A percentile compares a stretch with the other conserved stretches of the same genome.
phyloP scores from a whole-genome alignment of 2,113 vertebrate genomes.

The Sceloporus tristichus region DNA sequence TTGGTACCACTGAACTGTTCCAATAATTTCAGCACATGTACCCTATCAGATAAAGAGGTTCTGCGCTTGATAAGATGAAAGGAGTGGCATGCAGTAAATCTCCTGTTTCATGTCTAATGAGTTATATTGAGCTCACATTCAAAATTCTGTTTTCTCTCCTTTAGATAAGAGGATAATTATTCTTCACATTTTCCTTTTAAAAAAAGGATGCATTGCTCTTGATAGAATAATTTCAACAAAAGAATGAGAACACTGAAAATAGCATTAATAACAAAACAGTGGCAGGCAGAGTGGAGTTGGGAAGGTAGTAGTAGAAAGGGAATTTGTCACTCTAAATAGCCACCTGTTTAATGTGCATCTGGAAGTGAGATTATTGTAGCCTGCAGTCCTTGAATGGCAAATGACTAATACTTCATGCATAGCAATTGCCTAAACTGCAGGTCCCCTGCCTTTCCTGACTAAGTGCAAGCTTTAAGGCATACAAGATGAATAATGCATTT shows the following conservation, averaged over 20 bases:
- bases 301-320: background rate
- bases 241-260: accelerated
- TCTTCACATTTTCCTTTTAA: background rate
- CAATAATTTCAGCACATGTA: background rate
- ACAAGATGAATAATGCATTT: slow-evolving; percentile 2
- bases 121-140: background rate
- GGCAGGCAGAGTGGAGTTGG: background rate
- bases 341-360: background rate
- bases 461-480: slow-evolving; percentile 26
- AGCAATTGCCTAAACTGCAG: slow-evolving; percentile 7
- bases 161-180: background rate
- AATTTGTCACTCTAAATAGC: background rate
- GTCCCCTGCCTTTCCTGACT: background rate
- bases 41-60: background rate
- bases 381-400: background rate
- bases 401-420: background rate
- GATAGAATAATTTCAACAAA: background rate
- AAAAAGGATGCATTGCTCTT: background rate
- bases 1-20: background rate
- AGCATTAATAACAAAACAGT: background rate
- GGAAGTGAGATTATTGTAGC: background rate
- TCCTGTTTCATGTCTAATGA: background rate
- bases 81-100: background rate
- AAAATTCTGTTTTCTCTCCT: background rate
- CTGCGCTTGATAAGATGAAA: background rate